Percentiles rank a stretch among this genome's conserved stretches.
Conservation (phyloP, 2,888 invertebrate genomes). For the Homarus gammarus region DNA sequence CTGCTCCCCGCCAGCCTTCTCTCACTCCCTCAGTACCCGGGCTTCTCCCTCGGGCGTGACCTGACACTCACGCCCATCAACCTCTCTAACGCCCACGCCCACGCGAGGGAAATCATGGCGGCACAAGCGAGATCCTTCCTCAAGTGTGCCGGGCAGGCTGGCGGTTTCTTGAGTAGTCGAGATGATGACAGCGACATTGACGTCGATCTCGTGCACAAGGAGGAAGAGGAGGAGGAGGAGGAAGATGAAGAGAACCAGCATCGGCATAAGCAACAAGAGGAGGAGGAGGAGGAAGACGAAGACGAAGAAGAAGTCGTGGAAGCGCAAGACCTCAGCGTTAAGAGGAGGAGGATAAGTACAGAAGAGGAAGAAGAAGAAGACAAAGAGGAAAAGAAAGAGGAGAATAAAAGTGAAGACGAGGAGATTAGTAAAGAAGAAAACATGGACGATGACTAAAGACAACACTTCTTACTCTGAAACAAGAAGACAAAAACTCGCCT, state of each 20-base stretch:
- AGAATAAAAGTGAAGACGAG: constrained; percentile 3
- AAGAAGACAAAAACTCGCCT: too few species aligned
- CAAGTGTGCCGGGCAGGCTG: constrained; percentile 40
- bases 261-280: constrained; percentile 18
- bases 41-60: constrained; percentile 59
- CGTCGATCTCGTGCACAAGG: constrained; percentile 44
- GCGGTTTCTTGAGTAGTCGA: background rate
- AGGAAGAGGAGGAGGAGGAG: constrained; percentile 2
- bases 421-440: background rate
- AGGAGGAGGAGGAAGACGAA: constrained; percentile 25
- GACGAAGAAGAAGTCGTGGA: constrained; percentile 40
- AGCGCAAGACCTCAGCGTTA: constrained; percentile 69
- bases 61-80: constrained; percentile 60
- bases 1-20: constrained; percentile 62
- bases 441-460: background rate
- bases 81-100: constrained; percentile 63
- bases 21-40: constrained; percentile 55
- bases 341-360: constrained; percentile 39
- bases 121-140: constrained; percentile 56
- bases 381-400: background rate
- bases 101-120: constrained; percentile 58
- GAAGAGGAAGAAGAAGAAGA: constrained; percentile 24
- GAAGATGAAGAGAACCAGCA: background rate
- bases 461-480: too few species aligned
- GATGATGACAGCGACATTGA: constrained; percentile 58